phyloP scores from a whole-genome alignment of 1,140 invertebrate genomes.

The Macrocentrus cingulum region DNA sequence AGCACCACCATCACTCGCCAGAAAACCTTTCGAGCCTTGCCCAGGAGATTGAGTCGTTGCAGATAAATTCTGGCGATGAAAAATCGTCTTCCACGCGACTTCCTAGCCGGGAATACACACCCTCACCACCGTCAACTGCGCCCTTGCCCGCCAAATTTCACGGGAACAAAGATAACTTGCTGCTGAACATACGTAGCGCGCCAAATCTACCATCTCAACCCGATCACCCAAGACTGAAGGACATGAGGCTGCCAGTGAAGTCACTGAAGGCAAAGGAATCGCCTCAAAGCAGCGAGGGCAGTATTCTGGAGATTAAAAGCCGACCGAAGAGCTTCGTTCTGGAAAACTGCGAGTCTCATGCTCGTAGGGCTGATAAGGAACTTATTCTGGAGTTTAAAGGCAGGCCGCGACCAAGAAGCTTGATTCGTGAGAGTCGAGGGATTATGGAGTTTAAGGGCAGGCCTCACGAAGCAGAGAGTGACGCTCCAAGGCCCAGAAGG shows the following conservation, averaged over 20 bases:
- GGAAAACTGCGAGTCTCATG: conserved; percentile 39
- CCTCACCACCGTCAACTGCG: conserved; percentile 77
- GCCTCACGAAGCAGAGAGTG: conserved; percentile 53
- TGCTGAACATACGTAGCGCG: conserved; percentile 77
- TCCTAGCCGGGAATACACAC: conserved; percentile 65
- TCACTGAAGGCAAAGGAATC: conserved; percentile 63
- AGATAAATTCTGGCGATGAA: conserved; percentile 64
- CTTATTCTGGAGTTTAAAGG: conserved; percentile 71
- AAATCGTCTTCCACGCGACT: conserved; percentile 49
- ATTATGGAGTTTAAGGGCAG: conserved; percentile 71
- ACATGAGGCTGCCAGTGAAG: conserved; percentile 69
- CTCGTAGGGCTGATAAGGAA: conserved; percentile 61
- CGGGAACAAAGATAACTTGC: conserved; percentile 67
- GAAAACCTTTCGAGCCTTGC: conserved; percentile 62
- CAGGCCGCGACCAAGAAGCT: conserved; percentile 60
- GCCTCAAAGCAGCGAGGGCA: conserved; percentile 67
- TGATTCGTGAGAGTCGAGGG: conserved; percentile 60
- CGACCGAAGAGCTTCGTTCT: conserved; percentile 55
- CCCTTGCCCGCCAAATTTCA: conserved; percentile 80
- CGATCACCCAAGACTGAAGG: conserved; percentile 69
- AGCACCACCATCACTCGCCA: conserved; percentile 51
- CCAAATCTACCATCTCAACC: conserved; percentile 73
- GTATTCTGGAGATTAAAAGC: conserved; percentile 65
- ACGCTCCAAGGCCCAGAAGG: conserved; percentile 39
- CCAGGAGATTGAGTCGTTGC: conserved; percentile 65